phyloP scores from a whole-genome alignment of 2,797 vertebrate species.

The Serranus cabrilla region DNA sequence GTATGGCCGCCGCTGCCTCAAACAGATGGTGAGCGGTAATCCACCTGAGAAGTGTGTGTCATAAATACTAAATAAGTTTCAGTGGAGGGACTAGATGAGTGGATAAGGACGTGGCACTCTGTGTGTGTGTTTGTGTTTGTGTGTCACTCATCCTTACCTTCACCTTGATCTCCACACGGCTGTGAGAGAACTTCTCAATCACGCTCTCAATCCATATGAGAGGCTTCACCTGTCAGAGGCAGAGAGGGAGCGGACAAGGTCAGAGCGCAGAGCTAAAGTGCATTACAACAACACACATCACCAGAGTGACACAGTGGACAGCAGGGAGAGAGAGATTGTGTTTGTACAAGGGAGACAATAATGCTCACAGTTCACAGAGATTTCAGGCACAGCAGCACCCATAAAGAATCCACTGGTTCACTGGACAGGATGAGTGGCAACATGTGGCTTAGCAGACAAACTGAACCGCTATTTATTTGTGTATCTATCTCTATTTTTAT shows the following conservation, averaged over 20 bases:
- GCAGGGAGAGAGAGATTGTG: slow-evolving; percentile 18
- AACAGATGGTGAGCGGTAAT: slow-evolving; percentile 55
- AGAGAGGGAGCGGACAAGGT: slow-evolving; percentile 62
- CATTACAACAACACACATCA: slow-evolving; percentile 47
- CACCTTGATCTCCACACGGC: slow-evolving; percentile 90
- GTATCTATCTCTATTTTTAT: too few relatives aligned
- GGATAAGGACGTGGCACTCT: slow-evolving; percentile 7
- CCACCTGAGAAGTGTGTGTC: slow-evolving; percentile 38
- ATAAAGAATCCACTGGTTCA: not conserved
- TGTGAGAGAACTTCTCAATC: slow-evolving; percentile 90
- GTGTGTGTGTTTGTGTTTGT: slow-evolving; percentile 36
- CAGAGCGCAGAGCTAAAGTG: slow-evolving; percentile 42
- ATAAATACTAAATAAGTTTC: slow-evolving; percentile 51
- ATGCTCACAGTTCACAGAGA: slow-evolving; percentile 1
- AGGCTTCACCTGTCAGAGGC: slow-evolving; percentile 85
- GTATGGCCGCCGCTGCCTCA: slow-evolving; percentile 14
- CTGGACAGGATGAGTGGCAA: not conserved
- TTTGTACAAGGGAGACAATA: slow-evolving; percentile 35
- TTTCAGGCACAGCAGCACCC: not conserved
- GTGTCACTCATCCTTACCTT: slow-evolving; percentile 82
- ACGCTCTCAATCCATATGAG: slow-evolving; percentile 90
- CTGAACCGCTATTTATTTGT: not conserved
- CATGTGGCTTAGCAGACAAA: not conserved
- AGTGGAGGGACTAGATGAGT: slow-evolving; percentile 14
- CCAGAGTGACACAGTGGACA: slow-evolving; percentile 28